A percentile compares a stretch with the other conserved stretches of the same genome.
Evolutionary conservation across 2,113 vertebrate species (phyloP).

Genomic region (Parus major): DNA sequence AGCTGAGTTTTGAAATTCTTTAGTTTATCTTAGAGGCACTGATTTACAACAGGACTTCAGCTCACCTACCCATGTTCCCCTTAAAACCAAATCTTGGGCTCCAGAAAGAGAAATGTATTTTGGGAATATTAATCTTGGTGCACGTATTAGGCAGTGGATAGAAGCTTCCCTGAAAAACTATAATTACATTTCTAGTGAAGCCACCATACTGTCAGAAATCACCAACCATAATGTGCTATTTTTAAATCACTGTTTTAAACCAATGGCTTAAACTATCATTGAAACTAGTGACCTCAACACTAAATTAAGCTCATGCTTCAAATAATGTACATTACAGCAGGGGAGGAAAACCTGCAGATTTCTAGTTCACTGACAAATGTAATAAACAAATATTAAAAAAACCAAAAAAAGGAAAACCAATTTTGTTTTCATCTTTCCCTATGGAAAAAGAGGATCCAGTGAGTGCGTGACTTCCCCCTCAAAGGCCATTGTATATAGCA

Average conservation of each 20-base stretch:
- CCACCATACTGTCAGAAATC: background rate
- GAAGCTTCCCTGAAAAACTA: background rate
- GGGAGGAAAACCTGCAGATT: background rate
- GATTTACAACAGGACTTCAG: background rate
- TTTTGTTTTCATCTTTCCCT: background rate
- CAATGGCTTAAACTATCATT: background rate
- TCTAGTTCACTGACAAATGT: background rate
- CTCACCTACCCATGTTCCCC: background rate
- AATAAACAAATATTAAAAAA: background rate
- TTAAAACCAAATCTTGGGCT: background rate
- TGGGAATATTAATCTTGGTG: background rate
- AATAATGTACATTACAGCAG: fast-evolving
- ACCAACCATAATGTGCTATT: background rate
- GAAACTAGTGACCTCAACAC: background rate
- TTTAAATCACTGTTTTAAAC: background rate
- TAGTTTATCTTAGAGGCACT: background rate
- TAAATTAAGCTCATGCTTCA: background rate
- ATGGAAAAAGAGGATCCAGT: background rate
- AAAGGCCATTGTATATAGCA: background rate
- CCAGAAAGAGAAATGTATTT: background rate
- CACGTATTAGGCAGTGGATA: background rate
- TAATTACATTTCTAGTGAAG: background rate
- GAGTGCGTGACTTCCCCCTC: fast-evolving
- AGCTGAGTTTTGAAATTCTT: background rate
- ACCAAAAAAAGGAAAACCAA: background rate